Evolutionary conservation across 2,797 vertebrate genomes (phyloP).

Genomic region (Lacerta bilineata): DNA sequence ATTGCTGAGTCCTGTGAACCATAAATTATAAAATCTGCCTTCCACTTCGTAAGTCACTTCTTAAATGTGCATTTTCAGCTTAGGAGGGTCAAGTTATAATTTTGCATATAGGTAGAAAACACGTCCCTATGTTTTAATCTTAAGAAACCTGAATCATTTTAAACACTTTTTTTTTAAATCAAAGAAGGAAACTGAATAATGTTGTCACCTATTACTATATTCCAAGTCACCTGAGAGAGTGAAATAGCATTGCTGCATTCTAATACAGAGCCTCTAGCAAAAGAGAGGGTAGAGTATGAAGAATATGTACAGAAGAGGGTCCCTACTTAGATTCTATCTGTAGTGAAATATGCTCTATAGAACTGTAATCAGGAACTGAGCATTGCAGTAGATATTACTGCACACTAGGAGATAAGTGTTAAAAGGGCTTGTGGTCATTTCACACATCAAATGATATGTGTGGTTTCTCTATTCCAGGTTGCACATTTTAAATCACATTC

Average conservation of each 20-base stretch:
- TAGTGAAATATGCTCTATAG: conserved; percentile 48
- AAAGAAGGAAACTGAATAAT: conserved; percentile 25
- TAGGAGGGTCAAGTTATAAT: conserved; percentile 57
- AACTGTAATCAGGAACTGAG: conserved; percentile 63
- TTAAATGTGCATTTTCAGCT: conserved; percentile 71
- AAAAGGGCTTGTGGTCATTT: conserved; percentile 75
- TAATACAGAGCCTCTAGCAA: conserved; percentile 17
- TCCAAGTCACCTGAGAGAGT: not conserved
- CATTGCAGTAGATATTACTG: conserved; percentile 64
- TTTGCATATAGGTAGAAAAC: conserved; percentile 69
- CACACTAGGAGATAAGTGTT: conserved; percentile 69
- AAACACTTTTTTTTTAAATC: conserved; percentile 27
- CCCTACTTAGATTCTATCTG: conserved; percentile 58
- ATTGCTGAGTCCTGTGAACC: conserved; percentile 80
- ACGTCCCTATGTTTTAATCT: conserved; percentile 20
- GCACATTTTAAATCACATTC: conserved; percentile 78
- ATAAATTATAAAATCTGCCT: conserved; percentile 81
- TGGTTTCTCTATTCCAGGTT: conserved; percentile 72
- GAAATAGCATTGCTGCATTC: conserved; percentile 12
- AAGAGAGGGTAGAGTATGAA: conserved; percentile 44
- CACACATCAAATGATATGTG: conserved; percentile 72
- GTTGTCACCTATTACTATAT: conserved; percentile 20
- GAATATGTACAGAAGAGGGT: conserved; percentile 40
- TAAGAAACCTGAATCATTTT: conserved; percentile 36
- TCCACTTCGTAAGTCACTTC: conserved; percentile 76